Base-by-base conservation (phyloP, 2,113 vertebrate species). In the Myrmophylax atrothorax region DNA sequence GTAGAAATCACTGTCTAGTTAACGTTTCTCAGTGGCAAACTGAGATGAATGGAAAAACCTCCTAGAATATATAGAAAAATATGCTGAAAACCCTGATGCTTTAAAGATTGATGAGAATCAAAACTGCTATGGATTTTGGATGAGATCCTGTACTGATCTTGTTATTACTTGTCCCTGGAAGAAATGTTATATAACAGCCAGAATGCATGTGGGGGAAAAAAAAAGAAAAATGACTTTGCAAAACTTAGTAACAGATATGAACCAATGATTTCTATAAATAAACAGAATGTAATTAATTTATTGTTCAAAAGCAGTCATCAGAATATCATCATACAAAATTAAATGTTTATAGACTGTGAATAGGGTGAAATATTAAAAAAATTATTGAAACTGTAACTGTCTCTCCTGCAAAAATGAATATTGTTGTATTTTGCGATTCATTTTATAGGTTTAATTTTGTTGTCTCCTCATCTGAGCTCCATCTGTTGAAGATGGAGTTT, bases 401-500 rank as follows among this genome's bases (percentile, higher is more conserved):
- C 72, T 95, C 33, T 94, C 81, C 77, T 95, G 69, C 15, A 88
- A 25, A 94, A 79, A 70, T 75, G 28, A 73, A 22, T 89, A 74
- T 92, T 97, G 82, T 90, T 89, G 55, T 75, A 83, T 89, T 90
- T 94, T 77, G 75, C 96, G 74, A 92, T 97, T 98, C 83, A 68
- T 98, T 96, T 97, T 95, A 55, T 97, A 99, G 99, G 97, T 99
- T 99, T 97, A 98, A 99, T 97, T 99, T 98, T 97, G 99, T 99
- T 97, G 98, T 99, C 44, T 99, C 98, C 49, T 98, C 99, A 26
- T 99, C 99, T 82, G 98, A 99, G 56, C 98, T 98, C 88, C 99
- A 99, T 98, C 97, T 99, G 97, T 98, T 99, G 95, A 99, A 99
- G 97, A 98, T 99, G 98, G 99, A 99, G 97, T 99, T 99, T 98